A percentile compares a stretch with the other conserved stretches of the same genome.
Conservation (phyloP, 2,797 vertebrate species). For the Oreochromis grahami region DNA sequence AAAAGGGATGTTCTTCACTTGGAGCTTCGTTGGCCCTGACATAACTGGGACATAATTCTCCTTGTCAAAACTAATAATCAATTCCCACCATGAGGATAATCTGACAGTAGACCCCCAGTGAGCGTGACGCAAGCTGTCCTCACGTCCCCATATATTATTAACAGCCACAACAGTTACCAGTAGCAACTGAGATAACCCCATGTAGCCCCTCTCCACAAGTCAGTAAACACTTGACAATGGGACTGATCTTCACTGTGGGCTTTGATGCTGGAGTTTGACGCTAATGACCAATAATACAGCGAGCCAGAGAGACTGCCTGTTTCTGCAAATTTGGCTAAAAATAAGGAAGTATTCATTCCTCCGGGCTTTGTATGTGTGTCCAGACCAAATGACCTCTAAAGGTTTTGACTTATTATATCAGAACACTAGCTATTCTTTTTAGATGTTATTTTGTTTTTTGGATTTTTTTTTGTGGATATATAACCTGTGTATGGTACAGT, state of each 20-base stretch:
- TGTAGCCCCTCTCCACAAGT: slow-evolving; percentile 8
- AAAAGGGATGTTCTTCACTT: slow-evolving; percentile 73
- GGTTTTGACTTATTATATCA: slow-evolving; percentile 42
- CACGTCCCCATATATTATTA: slow-evolving; percentile 56
- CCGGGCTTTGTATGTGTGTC: slow-evolving; percentile 19
- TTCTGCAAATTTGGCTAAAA: slow-evolving; percentile 51
- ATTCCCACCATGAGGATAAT: slow-evolving; percentile 70
- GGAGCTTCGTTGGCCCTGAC: slow-evolving; percentile 74
- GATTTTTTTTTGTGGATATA: background rate
- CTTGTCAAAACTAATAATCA: slow-evolving; percentile 78
- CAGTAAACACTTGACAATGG: slow-evolving; percentile 40
- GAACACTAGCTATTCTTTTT: background rate
- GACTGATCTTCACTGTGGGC: slow-evolving; percentile 6
- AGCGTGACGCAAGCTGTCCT: slow-evolving; percentile 45
- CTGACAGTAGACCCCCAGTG: slow-evolving; percentile 67
- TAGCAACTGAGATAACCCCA: slow-evolving; percentile 31
- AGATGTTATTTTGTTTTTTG: background rate
- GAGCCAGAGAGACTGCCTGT: slow-evolving; percentile 1
- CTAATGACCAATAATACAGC: slow-evolving; percentile 50
- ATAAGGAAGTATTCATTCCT: slow-evolving; percentile 41
- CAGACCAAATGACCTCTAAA: slow-evolving; percentile 49
- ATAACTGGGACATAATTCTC: slow-evolving; percentile 79
- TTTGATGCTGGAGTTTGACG: slow-evolving; percentile 63
- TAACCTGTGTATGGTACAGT: slow-evolving; percentile 70
- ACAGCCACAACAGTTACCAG: slow-evolving; percentile 45